phyloP scores from a whole-genome alignment of 92 coral and sea anemone species.

The Heteractis magnifica region DNA sequence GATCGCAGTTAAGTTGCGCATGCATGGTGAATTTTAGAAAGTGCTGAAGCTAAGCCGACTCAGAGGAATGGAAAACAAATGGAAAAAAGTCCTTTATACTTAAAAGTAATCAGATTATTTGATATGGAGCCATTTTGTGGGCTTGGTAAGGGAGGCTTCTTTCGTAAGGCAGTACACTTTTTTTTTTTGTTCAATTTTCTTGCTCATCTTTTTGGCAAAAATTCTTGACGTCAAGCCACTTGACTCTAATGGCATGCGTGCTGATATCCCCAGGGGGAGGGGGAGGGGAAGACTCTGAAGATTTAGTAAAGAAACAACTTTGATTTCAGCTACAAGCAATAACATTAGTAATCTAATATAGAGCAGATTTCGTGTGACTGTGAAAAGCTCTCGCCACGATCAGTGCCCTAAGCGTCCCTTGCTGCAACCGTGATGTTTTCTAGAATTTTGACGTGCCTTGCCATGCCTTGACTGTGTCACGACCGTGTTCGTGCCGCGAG shows the following conservation, averaged over 20 bases:
- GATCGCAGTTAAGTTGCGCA: not conserved
- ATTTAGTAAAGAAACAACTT: not conserved
- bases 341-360: too few species aligned
- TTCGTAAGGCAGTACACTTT: not conserved
- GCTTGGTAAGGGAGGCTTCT: not conserved
- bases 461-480: too few species aligned
- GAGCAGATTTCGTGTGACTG: too few species aligned
- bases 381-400: too few species aligned
- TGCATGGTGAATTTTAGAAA: not conserved
- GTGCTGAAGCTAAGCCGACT: not conserved
- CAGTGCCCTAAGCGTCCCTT: too few species aligned
- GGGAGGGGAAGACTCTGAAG: not conserved
- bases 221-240: not conserved
- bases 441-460: too few species aligned
- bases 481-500: too few species aligned
- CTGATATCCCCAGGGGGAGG: not conserved
- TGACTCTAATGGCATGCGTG: not conserved
- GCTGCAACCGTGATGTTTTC: too few species aligned
- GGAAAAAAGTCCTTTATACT: not conserved
- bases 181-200: not conserved
- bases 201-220: not conserved
- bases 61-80: not conserved
- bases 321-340: not conserved
- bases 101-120: not conserved
- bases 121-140: not conserved